A percentile compares a stretch with the other conserved stretches of the same genome.
Evolutionary conservation across 2,797 vertebrate species (phyloP).

Genomic region (Zalophus californianus): DNA sequence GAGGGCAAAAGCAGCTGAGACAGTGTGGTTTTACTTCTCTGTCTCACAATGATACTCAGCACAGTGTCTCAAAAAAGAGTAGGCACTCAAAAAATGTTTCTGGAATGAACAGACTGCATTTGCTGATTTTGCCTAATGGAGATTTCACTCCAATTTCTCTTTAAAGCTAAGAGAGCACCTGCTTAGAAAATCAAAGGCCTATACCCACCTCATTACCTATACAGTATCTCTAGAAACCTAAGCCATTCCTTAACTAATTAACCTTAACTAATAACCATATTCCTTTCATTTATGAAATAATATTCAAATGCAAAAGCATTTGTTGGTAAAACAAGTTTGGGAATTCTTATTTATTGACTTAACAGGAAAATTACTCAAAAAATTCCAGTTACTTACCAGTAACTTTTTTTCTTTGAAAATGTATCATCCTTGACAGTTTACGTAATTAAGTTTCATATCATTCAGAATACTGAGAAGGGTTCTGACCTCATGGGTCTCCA

Average conservation of each 20-base stretch:
- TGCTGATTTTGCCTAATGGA: background rate
- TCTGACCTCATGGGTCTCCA: constrained; percentile 49
- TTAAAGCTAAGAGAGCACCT: background rate
- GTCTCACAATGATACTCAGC: constrained; percentile 42
- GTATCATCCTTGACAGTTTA: constrained; percentile 76
- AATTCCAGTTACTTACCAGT: constrained; percentile 77
- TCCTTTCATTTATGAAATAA: constrained; percentile 51
- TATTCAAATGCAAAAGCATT: constrained; percentile 66
- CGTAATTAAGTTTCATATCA: background rate
- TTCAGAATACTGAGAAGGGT: constrained; percentile 9
- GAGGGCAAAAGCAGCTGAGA: constrained; percentile 1
- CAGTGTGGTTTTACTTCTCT: background rate
- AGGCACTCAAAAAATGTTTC: constrained; percentile 80
- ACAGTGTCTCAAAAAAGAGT: constrained; percentile 77
- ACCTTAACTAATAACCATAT: constrained; percentile 42
- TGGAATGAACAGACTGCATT: background rate
- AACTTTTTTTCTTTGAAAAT: constrained; percentile 78
- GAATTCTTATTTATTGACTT: constrained; percentile 70
- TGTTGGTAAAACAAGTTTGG: constrained; percentile 68
- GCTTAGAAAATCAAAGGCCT: background rate
- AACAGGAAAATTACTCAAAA: constrained; percentile 74
- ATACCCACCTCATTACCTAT: background rate
- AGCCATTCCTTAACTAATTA: background rate
- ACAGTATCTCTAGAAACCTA: background rate
- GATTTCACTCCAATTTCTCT: background rate